phyloP scores from a whole-genome alignment of 2,888 invertebrate genomes.

The Malacosoma neustria region DNA sequence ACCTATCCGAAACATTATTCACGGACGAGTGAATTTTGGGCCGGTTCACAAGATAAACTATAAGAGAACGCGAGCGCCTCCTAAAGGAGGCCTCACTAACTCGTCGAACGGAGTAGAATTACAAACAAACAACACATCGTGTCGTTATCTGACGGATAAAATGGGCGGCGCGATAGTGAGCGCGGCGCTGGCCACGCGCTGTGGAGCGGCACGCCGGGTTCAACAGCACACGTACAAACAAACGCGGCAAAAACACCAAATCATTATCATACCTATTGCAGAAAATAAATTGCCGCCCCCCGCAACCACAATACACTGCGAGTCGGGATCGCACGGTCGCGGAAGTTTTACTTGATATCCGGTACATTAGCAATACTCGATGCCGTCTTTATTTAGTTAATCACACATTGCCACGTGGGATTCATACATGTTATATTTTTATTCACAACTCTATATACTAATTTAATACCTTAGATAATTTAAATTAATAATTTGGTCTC shows the following conservation, averaged over 20 bases:
- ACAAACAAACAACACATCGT: constrained; percentile 53
- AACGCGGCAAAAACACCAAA: constrained; percentile 25
- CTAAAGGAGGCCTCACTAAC: constrained; percentile 53
- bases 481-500: no score
- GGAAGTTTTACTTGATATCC: constrained; percentile 48
- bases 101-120: constrained; percentile 30
- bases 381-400: constrained; percentile 4
- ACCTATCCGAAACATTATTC: constrained; percentile 38
- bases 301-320: constrained; percentile 13
- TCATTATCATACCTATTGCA: constrained; percentile 14
- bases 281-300: constrained; percentile 39
- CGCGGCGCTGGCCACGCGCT: constrained; percentile 7
- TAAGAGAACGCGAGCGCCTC: constrained; percentile 60
- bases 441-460: no score
- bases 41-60: constrained; percentile 50
- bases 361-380: constrained; percentile 22
- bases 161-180: constrained; percentile 27
- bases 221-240: constrained; percentile 40
- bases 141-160: constrained; percentile 40
- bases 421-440: no score
- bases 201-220: constrained; percentile 19
- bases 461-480: no score
- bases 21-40: constrained; percentile 51
- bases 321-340: constrained; percentile 43
- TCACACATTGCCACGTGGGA: not conserved